Evolutionary conservation across 53 echinoderm and acorn worm species (phyloP).

Genomic region (Echinometra lucunter): DNA sequence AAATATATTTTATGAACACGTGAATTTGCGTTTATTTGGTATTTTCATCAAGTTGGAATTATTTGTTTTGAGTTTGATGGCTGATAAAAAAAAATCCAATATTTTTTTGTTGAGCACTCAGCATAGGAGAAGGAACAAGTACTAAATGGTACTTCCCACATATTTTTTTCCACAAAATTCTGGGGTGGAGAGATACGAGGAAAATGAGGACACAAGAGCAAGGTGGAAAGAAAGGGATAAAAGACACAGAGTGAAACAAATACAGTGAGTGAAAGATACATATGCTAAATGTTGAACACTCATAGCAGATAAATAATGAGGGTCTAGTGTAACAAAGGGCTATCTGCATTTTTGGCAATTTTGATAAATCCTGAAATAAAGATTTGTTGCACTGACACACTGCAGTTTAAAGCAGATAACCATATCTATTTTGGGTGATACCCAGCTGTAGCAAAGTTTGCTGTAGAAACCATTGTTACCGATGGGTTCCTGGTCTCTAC

Average conservation of each 20-base stretch:
- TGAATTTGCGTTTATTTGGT: not conserved
- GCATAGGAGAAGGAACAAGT: not conserved
- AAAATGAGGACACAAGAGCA: not conserved
- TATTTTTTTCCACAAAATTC: not conserved
- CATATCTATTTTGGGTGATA: too few species aligned
- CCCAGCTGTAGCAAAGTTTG: too few species aligned
- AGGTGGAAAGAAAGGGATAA: not conserved
- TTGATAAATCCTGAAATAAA: too few species aligned
- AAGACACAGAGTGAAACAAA: not conserved
- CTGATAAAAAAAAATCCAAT: not conserved
- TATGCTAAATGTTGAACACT: not conserved
- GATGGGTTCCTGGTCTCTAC: too few species aligned
- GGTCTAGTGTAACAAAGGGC: too few species aligned
- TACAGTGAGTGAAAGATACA: not conserved
- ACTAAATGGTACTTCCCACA: not conserved
- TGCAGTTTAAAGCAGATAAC: too few species aligned
- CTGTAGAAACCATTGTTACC: too few species aligned
- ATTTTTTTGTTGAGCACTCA: not conserved
- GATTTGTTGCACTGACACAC: too few species aligned
- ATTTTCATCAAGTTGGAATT: not conserved
- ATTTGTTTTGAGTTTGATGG: not conserved
- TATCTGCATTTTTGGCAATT: too few species aligned
- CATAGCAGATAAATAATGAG: not conserved
- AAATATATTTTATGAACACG: conserved; percentile 29
- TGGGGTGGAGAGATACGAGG: not conserved